Evolutionary conservation across 2,113 vertebrate genomes (phyloP), one percentile per base, ranked within the genome.

Genomic region (Callospermophilus lateralis): DNA sequence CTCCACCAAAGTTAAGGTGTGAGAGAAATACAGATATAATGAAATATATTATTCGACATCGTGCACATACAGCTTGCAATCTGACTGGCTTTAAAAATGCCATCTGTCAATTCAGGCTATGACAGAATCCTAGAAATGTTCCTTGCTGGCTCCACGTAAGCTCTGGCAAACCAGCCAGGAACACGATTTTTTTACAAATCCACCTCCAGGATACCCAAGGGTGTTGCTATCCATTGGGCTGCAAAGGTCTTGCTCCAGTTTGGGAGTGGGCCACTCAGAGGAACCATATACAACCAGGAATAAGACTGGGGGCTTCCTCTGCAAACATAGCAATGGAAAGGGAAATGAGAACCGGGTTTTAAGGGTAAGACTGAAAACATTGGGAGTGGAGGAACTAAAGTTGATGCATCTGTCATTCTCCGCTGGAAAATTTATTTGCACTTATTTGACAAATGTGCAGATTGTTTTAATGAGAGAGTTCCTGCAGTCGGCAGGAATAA

Each of bases 1-100:
- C 91, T 80, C 17, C 32, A 78, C 42, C 32, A 34, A 91, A 84
- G 79, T 84, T 67, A 93, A 78, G 79, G 79, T 95, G 85, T 85
- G 85, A 91, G 95, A 89, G 58, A 76, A 95, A 45, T 73, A 65
- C 32, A 68, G 89, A 91, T 70, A 65, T 51, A 97, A 97, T 84
- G 77, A 80, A 96, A 79, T 63, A 63, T 78, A 85, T 93, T 79
- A 90, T 92, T 84, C 84, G 58, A 58, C 61, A 68, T 48, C 45
- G 76, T 53, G 68, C 26, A 78, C 86, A 93, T 53, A 84, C 16
- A 72, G 83, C 63, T 97, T 94, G 70, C 88, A 83, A 83, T 48
- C 68, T 84, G 79, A 96, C 51, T 39, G 80, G 68, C 61, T 95
- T 91, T 85, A 53, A 55, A 94, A 68, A 11, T 81, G 42, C 67